Percentiles rank a stretch among this genome's conserved stretches.
These are phyloP conservation scores for Cybosia mesomella DNA, from an alignment of 2,888 invertebrate species.

Conservation along the genomic window DNA sequence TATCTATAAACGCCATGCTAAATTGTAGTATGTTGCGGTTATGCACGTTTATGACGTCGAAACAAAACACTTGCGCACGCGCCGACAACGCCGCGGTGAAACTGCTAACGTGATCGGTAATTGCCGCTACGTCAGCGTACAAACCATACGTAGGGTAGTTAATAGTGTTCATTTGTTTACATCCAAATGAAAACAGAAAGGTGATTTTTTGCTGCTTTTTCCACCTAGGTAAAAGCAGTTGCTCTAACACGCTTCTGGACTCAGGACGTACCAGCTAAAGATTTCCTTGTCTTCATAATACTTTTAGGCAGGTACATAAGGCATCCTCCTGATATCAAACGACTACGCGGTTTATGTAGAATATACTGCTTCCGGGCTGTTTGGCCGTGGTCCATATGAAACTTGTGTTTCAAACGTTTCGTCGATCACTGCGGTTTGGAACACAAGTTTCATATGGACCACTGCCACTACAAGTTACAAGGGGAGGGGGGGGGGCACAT, in stretches of 20 bases:
- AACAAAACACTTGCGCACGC: constrained; percentile 20
- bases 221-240: not conserved
- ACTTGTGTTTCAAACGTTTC: too few species aligned
- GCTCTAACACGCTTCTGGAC: not conserved
- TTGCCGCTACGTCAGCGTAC: constrained; percentile 15
- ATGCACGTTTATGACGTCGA: constrained; percentile 25
- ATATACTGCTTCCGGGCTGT: too few species aligned
- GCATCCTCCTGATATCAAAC: too few species aligned
- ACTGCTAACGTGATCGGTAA: constrained; percentile 12
- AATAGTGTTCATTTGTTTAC: constrained; percentile 6
- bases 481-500: too few species aligned
- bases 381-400: too few species aligned
- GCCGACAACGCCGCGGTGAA: constrained; percentile 9
- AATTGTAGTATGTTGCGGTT: constrained; percentile 5
- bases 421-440: too few species aligned
- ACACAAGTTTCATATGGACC: too few species aligned
- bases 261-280: not conserved
- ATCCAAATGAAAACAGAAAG: not conserved
- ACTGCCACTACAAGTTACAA: too few species aligned
- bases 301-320: too few species aligned
- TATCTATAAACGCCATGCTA: constrained; percentile 1
- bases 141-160: constrained; percentile 15
- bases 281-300: not conserved
- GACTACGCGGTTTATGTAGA: too few species aligned
- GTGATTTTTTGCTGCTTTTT: not conserved